A percentile compares a stretch with the other conserved stretches of the same genome.
Evolutionary conservation across 1,140 invertebrate species (phyloP).

Genomic region (Apocrypta bakeri): DNA sequence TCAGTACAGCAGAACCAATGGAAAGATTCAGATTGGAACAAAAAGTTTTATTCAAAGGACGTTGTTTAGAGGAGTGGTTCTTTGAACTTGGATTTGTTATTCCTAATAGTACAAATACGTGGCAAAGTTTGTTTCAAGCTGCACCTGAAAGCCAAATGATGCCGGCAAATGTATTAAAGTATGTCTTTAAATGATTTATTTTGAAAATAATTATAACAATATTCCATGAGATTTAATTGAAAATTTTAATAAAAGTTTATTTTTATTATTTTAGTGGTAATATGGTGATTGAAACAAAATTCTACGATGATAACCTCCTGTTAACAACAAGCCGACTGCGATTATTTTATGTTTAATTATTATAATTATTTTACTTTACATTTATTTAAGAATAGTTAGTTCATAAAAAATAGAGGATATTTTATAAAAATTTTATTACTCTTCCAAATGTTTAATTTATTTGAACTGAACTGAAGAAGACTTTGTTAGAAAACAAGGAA

Average conservation of each 20-base stretch:
- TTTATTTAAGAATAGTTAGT: no score
- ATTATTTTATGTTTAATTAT: conserved; percentile 93
- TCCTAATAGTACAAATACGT: conserved; percentile 98
- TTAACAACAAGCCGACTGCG: conserved; percentile 96
- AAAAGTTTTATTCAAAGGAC: conserved; percentile 87
- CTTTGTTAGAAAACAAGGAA: background rate
- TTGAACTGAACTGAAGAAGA: background rate
- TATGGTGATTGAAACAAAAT: conserved; percentile 98
- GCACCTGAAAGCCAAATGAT: conserved; percentile 99
- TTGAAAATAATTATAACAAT: conserved; percentile 9
- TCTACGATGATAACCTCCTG: conserved; percentile 96
- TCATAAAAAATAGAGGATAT: background rate
- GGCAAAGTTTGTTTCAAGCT: conserved; percentile 98
- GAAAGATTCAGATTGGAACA: conserved; percentile 98
- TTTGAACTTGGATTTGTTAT: conserved; percentile 99
- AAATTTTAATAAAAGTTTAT: conserved; percentile 25
- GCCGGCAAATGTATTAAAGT: conserved; percentile 97
- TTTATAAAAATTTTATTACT: background rate
- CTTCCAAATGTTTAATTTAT: background rate
- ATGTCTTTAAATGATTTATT: conserved; percentile 62
- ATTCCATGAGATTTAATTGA: conserved; percentile 32
- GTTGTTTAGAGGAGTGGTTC: conserved; percentile 96
- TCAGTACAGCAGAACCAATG: conserved; percentile 96
- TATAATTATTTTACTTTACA: background rate
- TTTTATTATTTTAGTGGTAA: conserved; percentile 89